Evolutionary conservation across 2,888 invertebrate genomes (phyloP).

Genomic region (Acanthopleura granulata): DNA sequence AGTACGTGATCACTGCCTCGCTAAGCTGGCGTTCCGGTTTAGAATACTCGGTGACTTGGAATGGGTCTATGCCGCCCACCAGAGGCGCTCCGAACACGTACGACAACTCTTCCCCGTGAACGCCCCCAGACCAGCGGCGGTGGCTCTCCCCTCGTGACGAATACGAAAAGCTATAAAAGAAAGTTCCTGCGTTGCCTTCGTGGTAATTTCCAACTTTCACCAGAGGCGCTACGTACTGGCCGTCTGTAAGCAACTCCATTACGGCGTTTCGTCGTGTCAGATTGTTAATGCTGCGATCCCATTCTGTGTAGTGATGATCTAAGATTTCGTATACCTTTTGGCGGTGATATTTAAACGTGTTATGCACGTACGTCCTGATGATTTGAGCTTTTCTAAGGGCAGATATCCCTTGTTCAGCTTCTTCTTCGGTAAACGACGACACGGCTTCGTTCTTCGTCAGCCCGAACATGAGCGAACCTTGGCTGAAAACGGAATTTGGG

Average conservation of each 20-base stretch:
- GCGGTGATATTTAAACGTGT: constrained; percentile 91
- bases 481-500: constrained; percentile 28
- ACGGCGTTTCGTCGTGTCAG: constrained; percentile 87
- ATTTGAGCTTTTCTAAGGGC: constrained; percentile 89
- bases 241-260: constrained; percentile 85
- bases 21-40: constrained; percentile 34
- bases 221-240: constrained; percentile 84
- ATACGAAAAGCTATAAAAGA: constrained; percentile 72
- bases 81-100: constrained; percentile 44
- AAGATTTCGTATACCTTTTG: constrained; percentile 92
- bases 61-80: constrained; percentile 37
- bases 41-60: constrained; percentile 27
- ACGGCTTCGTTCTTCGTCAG: constrained; percentile 75
- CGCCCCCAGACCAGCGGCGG: constrained; percentile 69
- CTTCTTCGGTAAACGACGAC: constrained; percentile 85
- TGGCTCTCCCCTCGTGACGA: constrained; percentile 90
- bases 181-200: constrained; percentile 72
- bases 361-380: constrained; percentile 84
- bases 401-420: constrained; percentile 90
- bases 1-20: constrained; percentile 41
- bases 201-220: constrained; percentile 90
- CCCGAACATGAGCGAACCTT: constrained; percentile 34
- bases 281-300: constrained; percentile 77
- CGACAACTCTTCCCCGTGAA: constrained; percentile 37
- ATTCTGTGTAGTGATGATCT: constrained; percentile 95